A percentile compares a stretch with the other conserved stretches of the same genome.
phyloP scores from a whole-genome alignment of 2,113 vertebrate genomes.

The Tretioscincus oriximinensis region DNA sequence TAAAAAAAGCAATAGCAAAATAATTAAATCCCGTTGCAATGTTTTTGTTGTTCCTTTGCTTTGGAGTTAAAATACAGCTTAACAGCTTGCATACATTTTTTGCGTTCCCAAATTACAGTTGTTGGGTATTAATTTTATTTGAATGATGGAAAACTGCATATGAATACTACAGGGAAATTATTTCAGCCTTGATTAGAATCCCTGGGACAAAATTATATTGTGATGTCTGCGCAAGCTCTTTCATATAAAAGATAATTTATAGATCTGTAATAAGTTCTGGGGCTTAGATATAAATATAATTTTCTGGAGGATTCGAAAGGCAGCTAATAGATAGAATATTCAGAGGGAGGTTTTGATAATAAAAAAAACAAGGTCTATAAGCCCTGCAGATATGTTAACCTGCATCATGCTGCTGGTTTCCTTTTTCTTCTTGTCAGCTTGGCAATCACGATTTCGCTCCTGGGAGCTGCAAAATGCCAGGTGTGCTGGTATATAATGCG shows the following conservation, averaged over 20 bases:
- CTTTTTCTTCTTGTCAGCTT: background rate
- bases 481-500: background rate
- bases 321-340: background rate
- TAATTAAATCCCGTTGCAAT: conserved; percentile 11
- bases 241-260: conserved; percentile 2
- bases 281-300: background rate
- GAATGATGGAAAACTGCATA: conserved; percentile 15
- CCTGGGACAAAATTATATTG: background rate
- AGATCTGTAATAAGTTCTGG: background rate
- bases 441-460: background rate
- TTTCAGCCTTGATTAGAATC: conserved; percentile 22
- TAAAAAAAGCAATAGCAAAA: background rate
- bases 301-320: background rate
- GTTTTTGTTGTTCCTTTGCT: conserved; percentile 3
- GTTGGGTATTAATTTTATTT: conserved; percentile 30
- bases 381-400: background rate
- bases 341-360: background rate
- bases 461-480: background rate
- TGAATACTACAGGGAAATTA: conserved; percentile 18
- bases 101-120: conserved; percentile 13
- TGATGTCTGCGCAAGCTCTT: background rate
- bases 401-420: background rate
- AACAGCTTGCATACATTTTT: conserved; percentile 4
- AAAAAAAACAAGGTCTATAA: background rate
- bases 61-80: conserved; percentile 6